A percentile compares a stretch with the other conserved stretches of the same genome.
Conservation (phyloP, 1,140 invertebrate genomes). For the Zaprionus ghesquierei region DNA sequence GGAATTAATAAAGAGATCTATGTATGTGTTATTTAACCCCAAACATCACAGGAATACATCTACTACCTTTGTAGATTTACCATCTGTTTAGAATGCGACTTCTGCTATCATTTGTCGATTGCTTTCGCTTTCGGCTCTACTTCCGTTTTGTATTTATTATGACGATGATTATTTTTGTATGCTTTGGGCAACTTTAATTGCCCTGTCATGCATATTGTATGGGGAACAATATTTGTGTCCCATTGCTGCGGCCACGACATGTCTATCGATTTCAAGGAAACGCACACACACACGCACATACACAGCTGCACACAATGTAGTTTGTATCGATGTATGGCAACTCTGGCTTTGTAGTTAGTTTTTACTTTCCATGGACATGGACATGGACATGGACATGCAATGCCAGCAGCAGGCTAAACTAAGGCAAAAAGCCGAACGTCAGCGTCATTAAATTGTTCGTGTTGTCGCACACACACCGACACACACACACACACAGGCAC, state of each 20-base stretch:
- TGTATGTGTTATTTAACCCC: neutral
- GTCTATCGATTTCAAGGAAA: conserved; percentile 45
- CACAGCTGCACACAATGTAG: neutral
- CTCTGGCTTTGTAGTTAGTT: conserved; percentile 43
- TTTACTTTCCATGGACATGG: conserved; percentile 69
- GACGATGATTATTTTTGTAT: conserved; percentile 51
- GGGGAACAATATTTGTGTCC: conserved; percentile 54
- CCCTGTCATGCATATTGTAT: conserved; percentile 62
- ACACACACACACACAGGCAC: neutral
- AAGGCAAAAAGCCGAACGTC: conserved; percentile 68
- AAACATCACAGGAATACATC: neutral
- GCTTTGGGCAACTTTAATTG: conserved; percentile 63
- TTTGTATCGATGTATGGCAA: conserved; percentile 27
- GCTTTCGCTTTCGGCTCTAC: conserved; percentile 1
- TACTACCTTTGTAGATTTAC: neutral
- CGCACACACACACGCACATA: conserved; percentile 1
- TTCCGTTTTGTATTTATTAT: conserved; percentile 21
- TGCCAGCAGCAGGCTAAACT: conserved; percentile 66
- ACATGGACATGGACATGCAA: conserved; percentile 64
- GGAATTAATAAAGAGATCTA: neutral
- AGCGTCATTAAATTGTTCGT: conserved; percentile 51
- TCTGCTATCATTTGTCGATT: neutral
- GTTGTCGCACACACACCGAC: conserved; percentile 26
- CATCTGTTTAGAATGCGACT: neutral
- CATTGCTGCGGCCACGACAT: conserved; percentile 34